Conservation (phyloP, 2,113 vertebrate genomes). For the Sciurus niger region DNA sequence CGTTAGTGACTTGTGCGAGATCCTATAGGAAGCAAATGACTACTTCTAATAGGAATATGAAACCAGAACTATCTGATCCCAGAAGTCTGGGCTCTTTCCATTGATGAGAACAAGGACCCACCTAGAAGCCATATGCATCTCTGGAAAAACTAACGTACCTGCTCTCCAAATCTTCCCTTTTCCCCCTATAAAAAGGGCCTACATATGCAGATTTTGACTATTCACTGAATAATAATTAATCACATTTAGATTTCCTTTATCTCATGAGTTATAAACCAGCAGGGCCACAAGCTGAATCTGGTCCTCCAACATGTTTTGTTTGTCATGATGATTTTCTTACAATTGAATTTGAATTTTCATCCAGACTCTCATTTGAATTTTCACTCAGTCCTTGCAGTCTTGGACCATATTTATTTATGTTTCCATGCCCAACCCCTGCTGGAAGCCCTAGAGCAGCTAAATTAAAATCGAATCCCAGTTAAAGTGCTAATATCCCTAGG, state of each 20-base stretch:
- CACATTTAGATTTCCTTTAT: slow-evolving; percentile 30
- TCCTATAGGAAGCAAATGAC: not conserved
- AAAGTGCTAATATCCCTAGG: not conserved
- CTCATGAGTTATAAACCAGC: slow-evolving; percentile 3
- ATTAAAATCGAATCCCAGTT: not conserved
- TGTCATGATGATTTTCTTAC: not conserved
- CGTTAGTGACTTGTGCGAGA: not conserved
- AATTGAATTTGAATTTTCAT: slow-evolving; percentile 2
- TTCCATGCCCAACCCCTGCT: not conserved
- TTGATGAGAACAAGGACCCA: not conserved
- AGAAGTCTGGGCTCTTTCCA: not conserved
- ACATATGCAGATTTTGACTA: not conserved
- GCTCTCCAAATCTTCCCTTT: not conserved
- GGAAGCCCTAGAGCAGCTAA: not conserved
- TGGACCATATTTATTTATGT: not conserved
- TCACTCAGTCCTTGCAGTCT: not conserved
- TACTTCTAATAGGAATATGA: not conserved
- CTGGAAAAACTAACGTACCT: not conserved
- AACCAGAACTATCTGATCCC: not conserved
- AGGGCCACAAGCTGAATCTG: not conserved
- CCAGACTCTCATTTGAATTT: not conserved
- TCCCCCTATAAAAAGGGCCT: too few species aligned
- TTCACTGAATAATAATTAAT: not conserved
- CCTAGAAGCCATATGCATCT: not conserved
- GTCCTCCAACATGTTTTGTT: not conserved